These are phyloP conservation scores for Drosophila borealis DNA, from an alignment of 2,888 invertebrate species.

Conservation along the genomic window DNA sequence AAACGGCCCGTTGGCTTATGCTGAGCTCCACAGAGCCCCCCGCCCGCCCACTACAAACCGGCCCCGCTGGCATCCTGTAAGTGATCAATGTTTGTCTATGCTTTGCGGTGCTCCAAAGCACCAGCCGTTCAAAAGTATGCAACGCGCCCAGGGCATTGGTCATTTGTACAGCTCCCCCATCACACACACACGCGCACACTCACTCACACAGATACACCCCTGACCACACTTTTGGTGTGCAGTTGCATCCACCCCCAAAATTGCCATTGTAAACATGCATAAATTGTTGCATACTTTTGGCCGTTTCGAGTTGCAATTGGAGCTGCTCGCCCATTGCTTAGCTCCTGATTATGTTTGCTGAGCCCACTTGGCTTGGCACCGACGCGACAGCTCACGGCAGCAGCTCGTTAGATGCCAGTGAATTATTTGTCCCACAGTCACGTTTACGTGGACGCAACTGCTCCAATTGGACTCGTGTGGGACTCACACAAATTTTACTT, in stretches of 20 bases:
- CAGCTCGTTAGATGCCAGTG: constrained; percentile 65
- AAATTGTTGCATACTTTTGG: constrained; percentile 79
- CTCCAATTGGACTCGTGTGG: neutral
- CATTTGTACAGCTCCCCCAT: constrained; percentile 50
- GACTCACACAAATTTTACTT: constrained; percentile 5
- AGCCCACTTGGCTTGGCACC: constrained; percentile 39
- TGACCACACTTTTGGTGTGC: too few relatives aligned
- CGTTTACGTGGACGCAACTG: constrained; percentile 8
- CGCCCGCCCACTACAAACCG: constrained; percentile 5
- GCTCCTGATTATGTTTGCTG: constrained; percentile 78
- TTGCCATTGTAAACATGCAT: constrained; percentile 76
- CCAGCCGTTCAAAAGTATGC: constrained; percentile 48
- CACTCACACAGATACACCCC: neutral
- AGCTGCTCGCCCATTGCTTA: constrained; percentile 60
- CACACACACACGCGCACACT: neutral
- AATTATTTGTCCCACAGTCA: constrained; percentile 63
- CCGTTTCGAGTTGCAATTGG: constrained; percentile 26
- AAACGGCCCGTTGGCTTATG: constrained; percentile 67
- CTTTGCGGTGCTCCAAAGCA: constrained; percentile 61
- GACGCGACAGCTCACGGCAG: constrained; percentile 9
- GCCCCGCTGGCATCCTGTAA: constrained; percentile 67
- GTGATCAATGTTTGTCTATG: constrained; percentile 80
- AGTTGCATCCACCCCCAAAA: constrained; percentile 32
- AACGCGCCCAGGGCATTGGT: constrained; percentile 60
- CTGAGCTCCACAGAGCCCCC: constrained; percentile 9